Evolutionary conservation across 2,888 invertebrate genomes (phyloP), one percentile per base, ranked within the genome.

Genomic region (Meandrusa payeni): DNA sequence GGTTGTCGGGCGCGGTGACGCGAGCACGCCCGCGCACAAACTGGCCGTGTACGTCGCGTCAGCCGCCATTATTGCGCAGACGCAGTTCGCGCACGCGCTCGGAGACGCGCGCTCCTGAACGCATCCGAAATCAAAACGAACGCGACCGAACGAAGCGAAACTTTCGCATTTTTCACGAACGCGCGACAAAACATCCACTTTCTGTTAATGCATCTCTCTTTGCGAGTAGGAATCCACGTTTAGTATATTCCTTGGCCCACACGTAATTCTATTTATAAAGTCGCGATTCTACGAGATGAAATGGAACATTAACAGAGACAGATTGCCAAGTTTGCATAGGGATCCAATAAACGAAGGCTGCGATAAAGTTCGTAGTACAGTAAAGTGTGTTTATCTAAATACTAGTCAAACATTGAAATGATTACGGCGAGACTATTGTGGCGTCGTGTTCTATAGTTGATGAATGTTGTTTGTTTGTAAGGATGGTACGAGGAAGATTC

Each of bases 401-500:
- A 55, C 52, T 32, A 49, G 48, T 65, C 62, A 63, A 61, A 63
- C 61, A 69, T 70, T 72, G 71, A 60, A 61, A 67, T 69, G 72
- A 61, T 52, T 63, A 68, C 61, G 71, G 61, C 64, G 54, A 61
- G 61, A 59, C 58, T 45, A 50, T 52, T 51, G 48, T 57, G 39
- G 12, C 11, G 7, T 17, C 15, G 63, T 66, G 56, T 51, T 59
- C 60, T 66, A 48, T 59, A 57, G 56, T 67, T 57, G 55, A 37
- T 5, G 13, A 52, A 47, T 50, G 57, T 55, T 27, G 37, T 29
- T 51, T 41, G 54, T 57, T 59, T 53, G 61, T 63, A 53, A 78
- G 65, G 63, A 87, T 87, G 86, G 87, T 80, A 55, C 87, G 87
- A 33, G 87, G 86, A 50, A 77, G 87, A 69, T 85, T 77, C 59